phyloP scores from a whole-genome alignment of 2,797 vertebrate species.

The Poeciliopsis turneri region DNA sequence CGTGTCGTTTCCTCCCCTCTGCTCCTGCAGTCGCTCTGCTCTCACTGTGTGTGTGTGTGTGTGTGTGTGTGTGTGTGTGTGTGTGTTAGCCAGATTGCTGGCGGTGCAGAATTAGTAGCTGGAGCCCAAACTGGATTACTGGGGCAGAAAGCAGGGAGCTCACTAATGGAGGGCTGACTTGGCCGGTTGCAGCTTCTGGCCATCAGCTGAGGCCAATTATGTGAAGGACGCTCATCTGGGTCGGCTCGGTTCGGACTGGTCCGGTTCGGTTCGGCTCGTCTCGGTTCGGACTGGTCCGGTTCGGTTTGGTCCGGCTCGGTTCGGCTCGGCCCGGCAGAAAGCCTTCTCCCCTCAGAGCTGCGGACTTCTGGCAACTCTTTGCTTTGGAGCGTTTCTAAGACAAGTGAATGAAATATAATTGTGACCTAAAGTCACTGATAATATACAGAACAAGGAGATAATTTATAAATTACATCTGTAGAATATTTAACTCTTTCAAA shows the following conservation, averaged over 20 bases:
- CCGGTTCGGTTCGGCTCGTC: too few relatives aligned
- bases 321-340: too few relatives aligned
- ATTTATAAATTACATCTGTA: too few relatives aligned
- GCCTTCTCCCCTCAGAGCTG: neutral
- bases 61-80: constrained; percentile 23
- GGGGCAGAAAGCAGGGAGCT: constrained; percentile 57
- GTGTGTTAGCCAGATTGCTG: constrained; percentile 35
- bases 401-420: too few relatives aligned
- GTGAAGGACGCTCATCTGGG: constrained; percentile 63
- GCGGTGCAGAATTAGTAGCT: constrained; percentile 60
- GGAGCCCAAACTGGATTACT: constrained; percentile 65
- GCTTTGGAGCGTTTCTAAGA: neutral
- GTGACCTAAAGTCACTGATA: too few relatives aligned
- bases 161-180: constrained; percentile 55
- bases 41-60: constrained; percentile 21
- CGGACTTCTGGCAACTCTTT: neutral
- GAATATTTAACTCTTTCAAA: neutral
- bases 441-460: too few relatives aligned
- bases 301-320: too few relatives aligned
- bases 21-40: constrained; percentile 18
- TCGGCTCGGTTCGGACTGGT: constrained; percentile 25
- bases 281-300: too few relatives aligned
- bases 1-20: constrained; percentile 31
- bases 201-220: constrained; percentile 70
- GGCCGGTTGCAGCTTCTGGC: constrained; percentile 56